phyloP scores from a whole-genome alignment of 2,797 vertebrate genomes.

The Aphelocoma californica region DNA sequence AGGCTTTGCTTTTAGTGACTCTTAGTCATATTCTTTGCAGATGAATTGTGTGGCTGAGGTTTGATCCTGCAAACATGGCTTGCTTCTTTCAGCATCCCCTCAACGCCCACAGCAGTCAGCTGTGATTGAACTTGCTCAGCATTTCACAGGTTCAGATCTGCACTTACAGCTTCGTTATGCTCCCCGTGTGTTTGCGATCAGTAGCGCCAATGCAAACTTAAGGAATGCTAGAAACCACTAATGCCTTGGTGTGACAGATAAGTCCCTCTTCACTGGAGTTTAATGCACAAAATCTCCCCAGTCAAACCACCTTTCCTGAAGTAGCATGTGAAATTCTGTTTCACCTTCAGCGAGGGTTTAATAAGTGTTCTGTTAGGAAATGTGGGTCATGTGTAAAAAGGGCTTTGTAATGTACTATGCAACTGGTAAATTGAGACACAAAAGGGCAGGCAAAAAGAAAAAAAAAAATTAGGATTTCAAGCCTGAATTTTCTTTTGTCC shows the following conservation, averaged over 20 bases:
- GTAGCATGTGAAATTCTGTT: background rate
- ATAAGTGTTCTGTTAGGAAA: background rate
- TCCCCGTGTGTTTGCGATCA: background rate
- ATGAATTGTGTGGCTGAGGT: constrained; percentile 1
- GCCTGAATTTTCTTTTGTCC: background rate
- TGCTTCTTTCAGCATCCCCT: constrained; percentile 33
- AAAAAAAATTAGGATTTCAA: background rate
- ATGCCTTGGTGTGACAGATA: background rate
- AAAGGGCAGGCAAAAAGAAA: background rate
- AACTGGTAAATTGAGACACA: background rate
- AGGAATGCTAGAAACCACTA: background rate
- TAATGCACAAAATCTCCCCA: background rate
- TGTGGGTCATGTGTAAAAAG: background rate
- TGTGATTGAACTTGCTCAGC: constrained; percentile 32
- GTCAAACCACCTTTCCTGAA: background rate
- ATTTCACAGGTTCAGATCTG: constrained; percentile 41
- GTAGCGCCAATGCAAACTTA: background rate
- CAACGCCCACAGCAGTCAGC: constrained; percentile 24
- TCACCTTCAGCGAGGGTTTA: constrained; percentile 17
- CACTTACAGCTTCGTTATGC: background rate
- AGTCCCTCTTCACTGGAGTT: background rate
- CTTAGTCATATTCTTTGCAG: background rate
- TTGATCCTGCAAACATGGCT: constrained; percentile 11
- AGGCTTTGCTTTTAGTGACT: constrained; percentile 24
- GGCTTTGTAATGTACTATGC: background rate